A percentile compares a stretch with the other conserved stretches of the same genome.
Evolutionary conservation across 2,113 vertebrate species (phyloP).

Genomic region (Capreolus pygargus): DNA sequence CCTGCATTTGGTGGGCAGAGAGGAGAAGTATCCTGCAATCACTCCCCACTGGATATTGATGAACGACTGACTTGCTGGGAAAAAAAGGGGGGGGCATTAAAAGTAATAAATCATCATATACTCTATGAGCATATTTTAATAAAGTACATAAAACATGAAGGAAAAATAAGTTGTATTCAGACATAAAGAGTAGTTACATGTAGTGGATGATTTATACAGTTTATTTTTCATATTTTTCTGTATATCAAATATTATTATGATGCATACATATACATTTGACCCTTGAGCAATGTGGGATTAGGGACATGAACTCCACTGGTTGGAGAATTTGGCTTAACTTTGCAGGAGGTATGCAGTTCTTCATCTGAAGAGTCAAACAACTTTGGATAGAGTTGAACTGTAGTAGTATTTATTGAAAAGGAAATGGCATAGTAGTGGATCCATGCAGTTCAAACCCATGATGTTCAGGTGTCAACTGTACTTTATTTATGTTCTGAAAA

Average conservation of each 20-base stretch:
- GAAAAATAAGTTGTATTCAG: neutral
- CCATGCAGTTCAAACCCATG: neutral
- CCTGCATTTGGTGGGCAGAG: neutral
- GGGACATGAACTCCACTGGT: neutral
- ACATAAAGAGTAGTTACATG: neutral
- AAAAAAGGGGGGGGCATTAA: neutral
- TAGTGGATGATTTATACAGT: neutral
- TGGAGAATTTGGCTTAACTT: neutral
- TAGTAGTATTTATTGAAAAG: neutral
- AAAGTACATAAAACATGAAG: neutral
- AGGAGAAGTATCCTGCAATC: neutral
- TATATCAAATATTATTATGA: neutral
- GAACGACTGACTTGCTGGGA: neutral
- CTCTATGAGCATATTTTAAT: neutral
- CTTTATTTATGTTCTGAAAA: neutral
- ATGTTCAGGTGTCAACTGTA: neutral
- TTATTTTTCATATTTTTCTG: neutral
- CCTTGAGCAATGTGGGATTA: neutral
- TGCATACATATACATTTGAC: neutral
- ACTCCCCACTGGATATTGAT: neutral
- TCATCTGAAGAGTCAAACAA: neutral
- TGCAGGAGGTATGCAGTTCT: neutral
- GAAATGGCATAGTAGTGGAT: neutral
- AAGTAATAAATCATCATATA: neutral
- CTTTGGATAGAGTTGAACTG: neutral